Evolutionary conservation across 2,888 invertebrate genomes (phyloP), one percentile per base, ranked within the genome.

Genomic region (Mythimna pallens): DNA sequence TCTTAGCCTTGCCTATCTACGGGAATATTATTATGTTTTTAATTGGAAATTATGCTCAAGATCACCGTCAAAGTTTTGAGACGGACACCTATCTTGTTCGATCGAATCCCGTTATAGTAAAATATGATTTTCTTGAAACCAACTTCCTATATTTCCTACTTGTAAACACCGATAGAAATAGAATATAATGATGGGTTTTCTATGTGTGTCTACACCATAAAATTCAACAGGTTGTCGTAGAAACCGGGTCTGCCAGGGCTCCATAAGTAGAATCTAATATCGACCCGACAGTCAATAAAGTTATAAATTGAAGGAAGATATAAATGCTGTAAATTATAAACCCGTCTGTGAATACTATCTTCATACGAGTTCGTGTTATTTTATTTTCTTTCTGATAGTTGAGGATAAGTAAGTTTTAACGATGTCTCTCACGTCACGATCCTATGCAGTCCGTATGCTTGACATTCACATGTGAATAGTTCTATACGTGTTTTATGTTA

Each of bases 301-400:
- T 30, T 58, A 63, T 52, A 40, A 78, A 57, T 80, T 47, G 20
- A 73, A 66, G 66, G 47, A 30, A 67, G 61, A 34, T 65, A 25
- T 73, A 64, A 47, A 69, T 40, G 57, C 64, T 54, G 36, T 70
- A 67, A 61, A 73, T 82, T 61, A 61, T 61, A 82, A 80, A 82
- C 73, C 61, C 43, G 79, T 80, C 61, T 52, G 52, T 43, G 47
- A 34, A 67, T 52, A 59, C 62, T 43, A 54, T 63, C 54, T 54
- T 62, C 67, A 68, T 70, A 40, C 34, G 20, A 65, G 34, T 65
- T 43, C 10, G 6, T 70, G 62, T 69, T 25, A 65, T 71, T 77
- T 77, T 72, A 68, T 77, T 77, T 30, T 63, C 6, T 65, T 70
- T 59, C 54, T 22, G 14, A 65, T 63, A 52, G 36, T 52, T 59